Percentiles rank a stretch among this genome's conserved stretches.
phyloP scores from a whole-genome alignment of 2,797 vertebrate genomes.

The Sebastes minor region DNA sequence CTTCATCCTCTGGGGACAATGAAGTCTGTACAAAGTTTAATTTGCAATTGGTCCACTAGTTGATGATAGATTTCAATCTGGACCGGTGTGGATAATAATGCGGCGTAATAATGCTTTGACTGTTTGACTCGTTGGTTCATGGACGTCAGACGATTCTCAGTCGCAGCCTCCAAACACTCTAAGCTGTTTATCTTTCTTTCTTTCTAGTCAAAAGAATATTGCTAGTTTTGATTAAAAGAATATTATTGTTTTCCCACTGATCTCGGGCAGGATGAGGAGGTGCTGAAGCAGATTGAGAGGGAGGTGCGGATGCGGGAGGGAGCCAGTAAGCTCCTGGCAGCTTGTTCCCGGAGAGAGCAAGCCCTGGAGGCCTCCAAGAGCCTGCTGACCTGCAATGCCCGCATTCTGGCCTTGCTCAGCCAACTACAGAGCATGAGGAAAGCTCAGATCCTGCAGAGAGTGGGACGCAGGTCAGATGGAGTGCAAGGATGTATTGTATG shows the following conservation, averaged over 20 bases:
- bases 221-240: background rate
- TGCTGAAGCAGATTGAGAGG: constrained; percentile 87
- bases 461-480: constrained; percentile 78
- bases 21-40: background rate
- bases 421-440: constrained; percentile 88
- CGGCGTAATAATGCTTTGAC: background rate
- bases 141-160: background rate
- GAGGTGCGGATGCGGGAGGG: constrained; percentile 91
- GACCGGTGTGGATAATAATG: background rate
- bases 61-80: background rate
- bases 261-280: constrained; percentile 81
- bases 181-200: background rate
- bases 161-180: background rate
- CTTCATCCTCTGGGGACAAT: background rate
- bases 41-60: background rate
- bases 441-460: constrained; percentile 81
- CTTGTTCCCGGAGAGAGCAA: constrained; percentile 88
- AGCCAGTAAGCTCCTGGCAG: constrained; percentile 86
- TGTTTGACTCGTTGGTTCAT: background rate
- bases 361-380: constrained; percentile 89
- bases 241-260: background rate
- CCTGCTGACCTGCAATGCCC: constrained; percentile 85
- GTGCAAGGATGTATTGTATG: background rate
- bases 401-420: constrained; percentile 88
- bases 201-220: background rate